Conservation (phyloP, 2,888 invertebrate species). For the Drosophila tripunctata region DNA sequence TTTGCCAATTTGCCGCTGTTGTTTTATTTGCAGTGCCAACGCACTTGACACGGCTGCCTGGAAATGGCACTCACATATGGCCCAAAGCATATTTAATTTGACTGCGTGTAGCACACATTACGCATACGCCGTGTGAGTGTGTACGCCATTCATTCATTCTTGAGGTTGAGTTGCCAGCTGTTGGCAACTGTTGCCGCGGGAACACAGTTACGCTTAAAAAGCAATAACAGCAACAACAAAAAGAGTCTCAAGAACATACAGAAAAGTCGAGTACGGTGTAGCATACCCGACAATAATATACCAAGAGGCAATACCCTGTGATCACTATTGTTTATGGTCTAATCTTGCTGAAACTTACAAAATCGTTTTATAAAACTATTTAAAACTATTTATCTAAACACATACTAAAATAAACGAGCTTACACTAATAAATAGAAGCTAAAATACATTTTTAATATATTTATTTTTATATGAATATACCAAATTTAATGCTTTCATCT, state of each 20-base stretch:
- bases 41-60: slow-evolving; percentile 26
- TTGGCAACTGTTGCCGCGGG: slow-evolving; percentile 49
- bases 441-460: too few relatives aligned
- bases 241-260: slow-evolving; percentile 1
- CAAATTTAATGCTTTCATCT: too few relatives aligned
- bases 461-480: too few relatives aligned
- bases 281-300: too few relatives aligned
- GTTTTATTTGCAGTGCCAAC: slow-evolving; percentile 38
- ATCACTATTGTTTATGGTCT: too few relatives aligned
- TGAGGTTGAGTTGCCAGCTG: slow-evolving; percentile 28
- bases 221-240: slow-evolving; percentile 14
- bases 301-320: too few relatives aligned
- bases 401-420: too few relatives aligned
- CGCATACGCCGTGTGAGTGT: slow-evolving; percentile 51
- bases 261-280: too few relatives aligned
- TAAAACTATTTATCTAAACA: too few relatives aligned
- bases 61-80: slow-evolving; percentile 42
- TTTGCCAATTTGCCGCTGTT: slow-evolving; percentile 58
- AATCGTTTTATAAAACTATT: too few relatives aligned
- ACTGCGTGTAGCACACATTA: slow-evolving; percentile 48
- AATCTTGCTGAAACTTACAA: too few relatives aligned
- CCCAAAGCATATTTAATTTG: slow-evolving; percentile 66
- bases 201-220: slow-evolving; percentile 16
- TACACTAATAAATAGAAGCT: too few relatives aligned
- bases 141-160: slow-evolving; percentile 10